Percentiles rank a stretch among this genome's conserved stretches.
phyloP scores from a whole-genome alignment of 2,888 invertebrate species.

The Argyresthia goedartella region DNA sequence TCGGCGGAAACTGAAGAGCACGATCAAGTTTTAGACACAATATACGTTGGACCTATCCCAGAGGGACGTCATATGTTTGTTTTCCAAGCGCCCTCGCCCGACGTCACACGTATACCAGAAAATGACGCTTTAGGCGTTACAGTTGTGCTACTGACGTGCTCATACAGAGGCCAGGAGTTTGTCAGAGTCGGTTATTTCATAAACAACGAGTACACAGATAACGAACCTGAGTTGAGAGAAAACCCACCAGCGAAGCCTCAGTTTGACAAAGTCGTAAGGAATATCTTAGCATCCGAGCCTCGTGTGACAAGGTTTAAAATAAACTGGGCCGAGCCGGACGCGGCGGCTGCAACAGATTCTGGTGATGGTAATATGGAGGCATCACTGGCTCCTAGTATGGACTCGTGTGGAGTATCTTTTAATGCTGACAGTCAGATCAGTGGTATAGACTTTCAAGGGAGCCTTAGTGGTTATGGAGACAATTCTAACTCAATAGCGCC shows the following conservation, averaged over 20 bases:
- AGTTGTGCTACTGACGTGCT: conserved; percentile 94
- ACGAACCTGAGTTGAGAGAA: conserved; percentile 91
- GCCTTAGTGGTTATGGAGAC: conserved; percentile 66
- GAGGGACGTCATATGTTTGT: conserved; percentile 87
- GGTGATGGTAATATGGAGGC: conserved; percentile 47
- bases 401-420: conserved; percentile 49
- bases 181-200: conserved; percentile 99
- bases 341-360: conserved; percentile 36
- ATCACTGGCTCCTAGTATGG: conserved; percentile 47
- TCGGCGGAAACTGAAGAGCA: conserved; percentile 97
- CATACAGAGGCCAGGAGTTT: conserved; percentile 93
- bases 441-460: conserved; percentile 52
- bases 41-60: conserved; percentile 97
- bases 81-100: conserved; percentile 96
- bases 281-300: conserved; percentile 90
- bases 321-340: conserved; percentile 90
- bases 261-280: conserved; percentile 91
- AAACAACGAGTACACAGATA: conserved; percentile 95
- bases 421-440: conserved; percentile 61
- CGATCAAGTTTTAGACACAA: conserved; percentile 97
- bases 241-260: conserved; percentile 94
- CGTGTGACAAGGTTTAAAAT: conserved; percentile 96
- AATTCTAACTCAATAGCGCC: conserved; percentile 75
- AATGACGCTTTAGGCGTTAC: conserved; percentile 99
- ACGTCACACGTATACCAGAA: conserved; percentile 92